Evolutionary conservation across 2,888 invertebrate species (phyloP).

Genomic region (Sminthurides aquaticus): DNA sequence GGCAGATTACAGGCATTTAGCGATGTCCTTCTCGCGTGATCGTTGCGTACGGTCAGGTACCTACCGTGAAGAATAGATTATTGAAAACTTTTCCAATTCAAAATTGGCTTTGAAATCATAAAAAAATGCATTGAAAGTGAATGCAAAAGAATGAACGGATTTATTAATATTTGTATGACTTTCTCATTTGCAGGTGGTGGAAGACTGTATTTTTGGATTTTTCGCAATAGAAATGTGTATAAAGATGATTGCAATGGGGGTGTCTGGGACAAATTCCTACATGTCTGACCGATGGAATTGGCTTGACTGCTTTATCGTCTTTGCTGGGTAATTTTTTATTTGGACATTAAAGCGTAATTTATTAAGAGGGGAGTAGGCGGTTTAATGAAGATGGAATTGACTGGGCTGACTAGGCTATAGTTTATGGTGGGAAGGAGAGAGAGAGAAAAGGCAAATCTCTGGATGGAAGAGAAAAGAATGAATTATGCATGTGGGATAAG

Average conservation of each 20-base stretch:
- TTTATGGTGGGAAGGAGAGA: background rate
- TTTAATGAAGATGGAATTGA: background rate
- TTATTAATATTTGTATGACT: no score
- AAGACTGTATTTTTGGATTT: slow-evolving; percentile 97
- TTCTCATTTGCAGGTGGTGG: slow-evolving; percentile 85
- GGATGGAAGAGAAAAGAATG: background rate
- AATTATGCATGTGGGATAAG: background rate
- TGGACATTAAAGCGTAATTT: background rate
- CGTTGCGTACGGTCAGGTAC: no score
- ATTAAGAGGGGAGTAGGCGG: background rate
- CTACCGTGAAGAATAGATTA: no score
- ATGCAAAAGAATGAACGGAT: no score
- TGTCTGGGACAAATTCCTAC: slow-evolving; percentile 87
- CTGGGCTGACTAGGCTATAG: background rate
- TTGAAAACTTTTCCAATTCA: no score
- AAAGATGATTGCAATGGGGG: slow-evolving; percentile 97
- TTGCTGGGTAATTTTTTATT: slow-evolving; percentile 70
- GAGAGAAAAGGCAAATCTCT: background rate
- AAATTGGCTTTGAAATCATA: no score
- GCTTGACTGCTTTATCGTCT: slow-evolving; percentile 94
- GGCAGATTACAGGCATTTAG: no score
- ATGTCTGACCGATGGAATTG: slow-evolving; percentile 98
- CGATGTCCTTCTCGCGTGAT: no score
- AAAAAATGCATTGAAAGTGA: no score
- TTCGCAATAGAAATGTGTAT: slow-evolving; percentile 97